phyloP scores from a whole-genome alignment of 2,113 vertebrate genomes.

The Muntiacus reevesi region DNA sequence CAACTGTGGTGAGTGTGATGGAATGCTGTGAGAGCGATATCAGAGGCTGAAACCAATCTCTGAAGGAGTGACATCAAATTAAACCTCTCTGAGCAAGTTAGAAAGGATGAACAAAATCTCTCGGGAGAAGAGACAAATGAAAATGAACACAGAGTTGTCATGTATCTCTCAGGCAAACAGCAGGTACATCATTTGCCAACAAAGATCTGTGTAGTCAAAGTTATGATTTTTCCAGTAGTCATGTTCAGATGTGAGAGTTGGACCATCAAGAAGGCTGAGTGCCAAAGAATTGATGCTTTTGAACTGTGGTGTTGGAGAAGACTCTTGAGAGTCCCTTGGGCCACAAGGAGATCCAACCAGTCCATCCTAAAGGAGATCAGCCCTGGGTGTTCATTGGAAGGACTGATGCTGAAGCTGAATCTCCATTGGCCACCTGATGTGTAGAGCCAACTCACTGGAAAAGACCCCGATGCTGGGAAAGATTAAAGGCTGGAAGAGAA shows the following conservation, averaged over 20 bases:
- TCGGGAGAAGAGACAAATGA: not conserved
- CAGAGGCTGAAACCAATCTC: not conserved
- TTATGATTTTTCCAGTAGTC: not conserved
- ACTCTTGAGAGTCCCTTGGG: not conserved
- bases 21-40: not conserved
- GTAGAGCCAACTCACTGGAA: not conserved
- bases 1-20: not conserved
- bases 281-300: not conserved
- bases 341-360: not conserved
- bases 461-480: not conserved
- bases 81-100: not conserved
- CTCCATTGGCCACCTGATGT: not conserved
- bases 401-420: not conserved
- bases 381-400: not conserved
- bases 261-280: not conserved
- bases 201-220: not conserved
- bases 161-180: not conserved
- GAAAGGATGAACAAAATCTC: not conserved
- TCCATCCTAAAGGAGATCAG: not conserved
- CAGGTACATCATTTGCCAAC: not conserved
- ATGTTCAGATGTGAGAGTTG: not conserved
- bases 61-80: accelerated
- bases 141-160: not conserved
- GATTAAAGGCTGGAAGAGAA: accelerated
- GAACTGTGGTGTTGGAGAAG: not conserved